Conservation (phyloP, 1,140 invertebrate species). For the Musca domestica region DNA sequence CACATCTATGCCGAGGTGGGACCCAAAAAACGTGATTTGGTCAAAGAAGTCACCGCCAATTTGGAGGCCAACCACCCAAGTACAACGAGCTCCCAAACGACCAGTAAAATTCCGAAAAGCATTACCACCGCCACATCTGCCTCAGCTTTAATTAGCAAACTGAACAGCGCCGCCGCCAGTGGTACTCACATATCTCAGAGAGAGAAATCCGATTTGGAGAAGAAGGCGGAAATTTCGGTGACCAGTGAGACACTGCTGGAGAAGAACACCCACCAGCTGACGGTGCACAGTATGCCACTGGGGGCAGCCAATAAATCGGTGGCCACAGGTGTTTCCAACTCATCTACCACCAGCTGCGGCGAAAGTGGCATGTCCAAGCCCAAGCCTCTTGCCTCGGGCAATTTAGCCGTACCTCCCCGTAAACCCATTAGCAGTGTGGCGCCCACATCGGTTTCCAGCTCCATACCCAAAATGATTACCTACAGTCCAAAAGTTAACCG, state of each 20-base stretch:
- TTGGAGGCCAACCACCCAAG: slow-evolving; percentile 36
- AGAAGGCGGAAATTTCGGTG: slow-evolving; percentile 45
- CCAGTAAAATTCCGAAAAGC: slow-evolving; percentile 49
- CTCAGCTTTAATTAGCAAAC: slow-evolving; percentile 40
- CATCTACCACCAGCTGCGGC: slow-evolving; percentile 14
- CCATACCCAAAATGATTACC: slow-evolving; percentile 70
- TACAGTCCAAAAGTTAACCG: slow-evolving; percentile 55
- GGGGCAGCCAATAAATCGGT: slow-evolving; percentile 64
- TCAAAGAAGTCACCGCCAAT: slow-evolving; percentile 29
- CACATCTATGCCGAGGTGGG: slow-evolving; percentile 50
- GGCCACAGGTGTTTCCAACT: slow-evolving; percentile 35
- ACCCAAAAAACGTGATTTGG: slow-evolving; percentile 43
- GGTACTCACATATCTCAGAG: neutral
- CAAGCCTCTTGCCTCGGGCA: slow-evolving; percentile 36
- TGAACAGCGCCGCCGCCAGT: slow-evolving; percentile 26
- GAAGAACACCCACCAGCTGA: slow-evolving; percentile 55
- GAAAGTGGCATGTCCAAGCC: slow-evolving; percentile 35
- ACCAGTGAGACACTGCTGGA: slow-evolving; percentile 46
- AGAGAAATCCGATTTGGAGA: slow-evolving; percentile 20
- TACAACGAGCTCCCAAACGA: slow-evolving; percentile 33
- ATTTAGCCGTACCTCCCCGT: slow-evolving; percentile 56
- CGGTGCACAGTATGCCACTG: slow-evolving; percentile 67
- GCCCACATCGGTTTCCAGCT: slow-evolving; percentile 68
- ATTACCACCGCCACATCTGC: slow-evolving; percentile 40
- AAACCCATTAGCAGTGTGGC: slow-evolving; percentile 81